These are phyloP conservation scores for Rhipidura dahli DNA, from an alignment of 2,113 vertebrate genomes.

Conservation along the genomic window DNA sequence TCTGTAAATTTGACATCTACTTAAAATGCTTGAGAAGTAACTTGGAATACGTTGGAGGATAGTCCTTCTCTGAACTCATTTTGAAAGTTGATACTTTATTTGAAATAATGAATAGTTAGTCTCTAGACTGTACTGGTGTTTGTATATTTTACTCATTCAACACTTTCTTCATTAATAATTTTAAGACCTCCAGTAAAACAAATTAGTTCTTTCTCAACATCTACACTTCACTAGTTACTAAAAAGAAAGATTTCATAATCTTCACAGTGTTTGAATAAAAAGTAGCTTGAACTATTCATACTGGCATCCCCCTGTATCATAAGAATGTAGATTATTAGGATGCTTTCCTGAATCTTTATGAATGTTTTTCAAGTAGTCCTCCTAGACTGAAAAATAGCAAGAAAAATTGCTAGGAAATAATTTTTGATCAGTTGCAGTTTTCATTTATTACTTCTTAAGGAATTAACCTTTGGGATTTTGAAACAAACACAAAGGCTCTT, in stretches of 20 bases:
- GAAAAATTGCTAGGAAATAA: background rate
- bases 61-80: background rate
- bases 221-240: background rate
- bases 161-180: background rate
- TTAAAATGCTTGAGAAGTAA: background rate
- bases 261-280: background rate
- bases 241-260: background rate
- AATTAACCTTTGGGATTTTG: background rate
- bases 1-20: background rate
- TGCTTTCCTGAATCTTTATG: background rate
- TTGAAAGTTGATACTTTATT: background rate
- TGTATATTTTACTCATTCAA: background rate
- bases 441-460: background rate
- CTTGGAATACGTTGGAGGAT: background rate
- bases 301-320: background rate
- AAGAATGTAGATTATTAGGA: background rate
- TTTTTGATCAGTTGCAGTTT: background rate
- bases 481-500: background rate
- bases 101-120: background rate
- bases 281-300: background rate
- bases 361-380: background rate
- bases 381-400: background rate
- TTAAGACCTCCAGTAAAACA: background rate
- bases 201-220: background rate
- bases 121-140: background rate